phyloP scores from a whole-genome alignment of 2,888 invertebrate species.

The Pterobdella sp. region DNA sequence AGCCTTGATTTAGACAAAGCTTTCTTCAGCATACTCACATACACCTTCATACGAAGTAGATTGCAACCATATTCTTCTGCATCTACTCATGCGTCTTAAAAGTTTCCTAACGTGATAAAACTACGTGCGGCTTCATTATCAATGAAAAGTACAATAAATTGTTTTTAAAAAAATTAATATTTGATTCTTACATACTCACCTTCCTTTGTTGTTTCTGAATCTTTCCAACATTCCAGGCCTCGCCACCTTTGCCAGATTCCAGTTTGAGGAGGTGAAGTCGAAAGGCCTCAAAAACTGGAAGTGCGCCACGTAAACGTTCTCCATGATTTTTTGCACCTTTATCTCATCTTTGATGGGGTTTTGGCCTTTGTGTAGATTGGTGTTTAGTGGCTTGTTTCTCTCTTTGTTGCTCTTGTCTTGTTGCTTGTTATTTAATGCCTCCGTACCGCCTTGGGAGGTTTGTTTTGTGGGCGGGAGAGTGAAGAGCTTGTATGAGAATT shows the following conservation, averaged over 20 bases:
- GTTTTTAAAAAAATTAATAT: too few relatives aligned
- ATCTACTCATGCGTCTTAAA: too few relatives aligned
- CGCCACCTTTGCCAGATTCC: slow-evolving; percentile 33
- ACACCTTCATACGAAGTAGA: too few relatives aligned
- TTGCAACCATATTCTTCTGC: too few relatives aligned
- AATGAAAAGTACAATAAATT: too few relatives aligned
- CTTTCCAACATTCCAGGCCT: slow-evolving; percentile 32
- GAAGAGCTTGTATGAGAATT: not conserved
- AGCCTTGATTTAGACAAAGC: too few relatives aligned
- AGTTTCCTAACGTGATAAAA: too few relatives aligned
- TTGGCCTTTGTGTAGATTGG: slow-evolving; percentile 29
- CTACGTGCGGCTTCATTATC: too few relatives aligned
- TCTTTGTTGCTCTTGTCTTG: not conserved
- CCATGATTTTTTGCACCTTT: slow-evolving; percentile 35
- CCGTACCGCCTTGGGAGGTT: not conserved
- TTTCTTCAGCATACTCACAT: too few relatives aligned
- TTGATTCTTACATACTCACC: too few relatives aligned
- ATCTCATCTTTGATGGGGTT: slow-evolving; percentile 12
- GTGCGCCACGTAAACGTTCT: slow-evolving; percentile 38
- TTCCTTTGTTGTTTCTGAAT: slow-evolving; percentile 32
- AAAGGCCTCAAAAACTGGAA: slow-evolving; percentile 43
- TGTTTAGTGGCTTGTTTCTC: slow-evolving; percentile 25
- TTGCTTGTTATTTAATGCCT: not conserved
- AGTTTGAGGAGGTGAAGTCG: slow-evolving; percentile 37
- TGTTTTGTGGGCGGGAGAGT: not conserved